Evolutionary conservation across 1,140 invertebrate species (phyloP).

Genomic region (Bombus cullumanus): DNA sequence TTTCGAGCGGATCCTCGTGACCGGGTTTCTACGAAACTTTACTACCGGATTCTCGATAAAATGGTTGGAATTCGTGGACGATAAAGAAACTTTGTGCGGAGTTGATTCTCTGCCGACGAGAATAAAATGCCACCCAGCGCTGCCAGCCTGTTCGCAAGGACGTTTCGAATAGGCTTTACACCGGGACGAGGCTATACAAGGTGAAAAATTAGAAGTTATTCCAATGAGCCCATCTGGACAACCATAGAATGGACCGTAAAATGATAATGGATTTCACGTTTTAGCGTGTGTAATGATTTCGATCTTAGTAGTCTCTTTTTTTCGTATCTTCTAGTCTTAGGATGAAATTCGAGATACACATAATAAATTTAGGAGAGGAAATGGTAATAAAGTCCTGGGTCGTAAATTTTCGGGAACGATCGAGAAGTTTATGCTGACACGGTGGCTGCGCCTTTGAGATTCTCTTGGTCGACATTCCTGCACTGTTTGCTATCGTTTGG

Average conservation of each 20-base stretch:
- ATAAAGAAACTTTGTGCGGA: slow-evolving; percentile 10
- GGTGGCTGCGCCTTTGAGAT: background rate
- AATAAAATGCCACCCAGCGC: background rate
- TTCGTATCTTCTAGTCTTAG: background rate
- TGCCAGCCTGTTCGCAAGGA: background rate
- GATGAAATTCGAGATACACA: background rate
- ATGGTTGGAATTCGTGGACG: slow-evolving; percentile 27
- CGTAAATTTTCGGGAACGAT: background rate
- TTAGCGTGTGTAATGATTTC: background rate
- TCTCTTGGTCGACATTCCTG: background rate
- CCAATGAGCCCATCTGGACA: background rate
- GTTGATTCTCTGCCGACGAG: background rate
- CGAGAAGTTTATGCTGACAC: background rate
- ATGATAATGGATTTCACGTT: slow-evolving; percentile 15
- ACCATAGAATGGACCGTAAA: background rate
- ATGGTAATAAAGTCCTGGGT: background rate
- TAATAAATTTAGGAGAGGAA: background rate
- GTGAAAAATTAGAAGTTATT: background rate
- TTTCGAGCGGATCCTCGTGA: slow-evolving; percentile 30
- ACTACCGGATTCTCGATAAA: slow-evolving; percentile 39
- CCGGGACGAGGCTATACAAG: too few relatives aligned
- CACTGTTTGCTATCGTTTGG: background rate
- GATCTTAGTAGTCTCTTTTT: background rate
- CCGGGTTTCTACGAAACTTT: slow-evolving; percentile 50
- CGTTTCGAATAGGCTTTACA: background rate